Percentiles rank a stretch among this genome's conserved stretches.
Evolutionary conservation across 2,888 invertebrate species (phyloP).

Genomic region (Drosophila borborema): DNA sequence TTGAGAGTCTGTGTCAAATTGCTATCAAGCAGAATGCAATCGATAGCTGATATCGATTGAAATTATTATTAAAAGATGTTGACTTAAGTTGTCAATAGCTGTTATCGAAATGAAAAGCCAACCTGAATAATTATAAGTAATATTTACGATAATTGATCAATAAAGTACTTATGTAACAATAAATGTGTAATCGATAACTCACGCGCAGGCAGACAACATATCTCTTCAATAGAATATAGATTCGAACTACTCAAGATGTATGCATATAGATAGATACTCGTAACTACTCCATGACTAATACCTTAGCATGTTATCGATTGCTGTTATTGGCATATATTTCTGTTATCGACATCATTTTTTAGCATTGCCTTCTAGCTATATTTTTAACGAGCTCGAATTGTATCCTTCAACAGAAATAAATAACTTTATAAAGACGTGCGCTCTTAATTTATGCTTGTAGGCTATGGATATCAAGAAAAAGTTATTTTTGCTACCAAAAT

Average conservation of each 20-base stretch:
- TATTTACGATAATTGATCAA: neutral
- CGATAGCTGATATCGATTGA: neutral
- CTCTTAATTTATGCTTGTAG: conserved; percentile 4
- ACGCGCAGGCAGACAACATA: neutral
- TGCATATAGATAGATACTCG: neutral
- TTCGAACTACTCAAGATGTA: neutral
- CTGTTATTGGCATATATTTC: neutral
- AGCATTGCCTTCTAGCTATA: no score
- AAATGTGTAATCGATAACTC: neutral
- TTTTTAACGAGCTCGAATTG: neutral
- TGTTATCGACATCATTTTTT: neutral
- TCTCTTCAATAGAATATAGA: neutral
- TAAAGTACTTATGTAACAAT: neutral
- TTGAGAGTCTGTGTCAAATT: neutral
- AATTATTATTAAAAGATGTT: neutral
- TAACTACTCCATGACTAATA: neutral
- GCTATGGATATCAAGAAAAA: conserved; percentile 7
- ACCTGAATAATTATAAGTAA: neutral
- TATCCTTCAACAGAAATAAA: neutral
- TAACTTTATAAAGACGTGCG: neutral
- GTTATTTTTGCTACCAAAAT: neutral
- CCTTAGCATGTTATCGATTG: neutral
- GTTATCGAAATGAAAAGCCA: neutral
- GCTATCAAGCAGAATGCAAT: no score
- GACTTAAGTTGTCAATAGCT: neutral